These are phyloP conservation scores for Etia nguti DNA, from an alignment of 2,113 vertebrate genomes.

Conservation along the genomic window DNA sequence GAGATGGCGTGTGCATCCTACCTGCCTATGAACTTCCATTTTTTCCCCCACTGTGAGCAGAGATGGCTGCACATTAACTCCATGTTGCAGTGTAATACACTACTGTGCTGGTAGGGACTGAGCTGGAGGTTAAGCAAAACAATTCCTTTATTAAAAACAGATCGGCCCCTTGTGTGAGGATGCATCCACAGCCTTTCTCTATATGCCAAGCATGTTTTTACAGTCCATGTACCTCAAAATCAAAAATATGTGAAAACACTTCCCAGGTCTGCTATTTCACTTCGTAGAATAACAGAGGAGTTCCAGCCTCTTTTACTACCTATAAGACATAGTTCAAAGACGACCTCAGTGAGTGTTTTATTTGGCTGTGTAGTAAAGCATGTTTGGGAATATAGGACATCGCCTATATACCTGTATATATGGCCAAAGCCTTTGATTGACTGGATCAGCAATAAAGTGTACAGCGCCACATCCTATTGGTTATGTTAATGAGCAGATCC, in stretches of 20 bases:
- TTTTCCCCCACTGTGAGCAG: not conserved
- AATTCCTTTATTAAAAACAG: not conserved
- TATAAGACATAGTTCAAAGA: not conserved
- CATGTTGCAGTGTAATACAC: not conserved
- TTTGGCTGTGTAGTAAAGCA: slow-evolving; percentile 45
- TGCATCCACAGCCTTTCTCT: not conserved
- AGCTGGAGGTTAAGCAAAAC: slow-evolving; percentile 1
- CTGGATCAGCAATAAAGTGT: not conserved
- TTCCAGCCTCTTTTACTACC: slow-evolving; percentile 30
- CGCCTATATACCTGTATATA: not conserved
- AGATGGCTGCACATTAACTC: not conserved
- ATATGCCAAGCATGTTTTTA: not conserved
- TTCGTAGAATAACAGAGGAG: slow-evolving; percentile 16
- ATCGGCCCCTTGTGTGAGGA: not conserved
- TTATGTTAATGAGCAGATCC: not conserved
- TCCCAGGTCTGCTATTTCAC: not conserved
- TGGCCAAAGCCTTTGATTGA: slow-evolving; percentile 7
- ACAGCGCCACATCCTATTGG: not conserved
- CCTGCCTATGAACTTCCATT: not conserved
- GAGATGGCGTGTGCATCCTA: not conserved
- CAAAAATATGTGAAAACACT: not conserved
- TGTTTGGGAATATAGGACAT: not conserved
- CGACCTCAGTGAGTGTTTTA: not conserved
- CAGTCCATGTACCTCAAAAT: slow-evolving; percentile 17
- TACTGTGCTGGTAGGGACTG: not conserved